A percentile compares a stretch with the other conserved stretches of the same genome.
These are phyloP conservation scores for Eulithis prunata DNA, from an alignment of 2,888 invertebrate species.

Conservation along the genomic window DNA sequence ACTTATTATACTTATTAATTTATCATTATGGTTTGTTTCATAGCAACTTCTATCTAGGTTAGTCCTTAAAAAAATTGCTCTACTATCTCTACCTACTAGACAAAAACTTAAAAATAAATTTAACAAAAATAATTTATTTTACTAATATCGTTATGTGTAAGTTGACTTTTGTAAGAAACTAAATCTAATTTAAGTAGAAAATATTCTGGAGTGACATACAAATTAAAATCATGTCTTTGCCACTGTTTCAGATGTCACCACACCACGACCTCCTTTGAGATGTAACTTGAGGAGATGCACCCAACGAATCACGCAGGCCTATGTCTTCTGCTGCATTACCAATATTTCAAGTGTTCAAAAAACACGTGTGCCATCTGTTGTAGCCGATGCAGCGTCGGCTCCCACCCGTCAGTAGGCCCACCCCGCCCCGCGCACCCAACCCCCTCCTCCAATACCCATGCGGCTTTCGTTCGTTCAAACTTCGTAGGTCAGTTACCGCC, in stretches of 20 bases:
- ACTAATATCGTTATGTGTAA: no score
- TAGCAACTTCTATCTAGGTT: no score
- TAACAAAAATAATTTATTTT: no score
- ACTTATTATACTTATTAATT: no score
- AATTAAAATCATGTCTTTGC: slow-evolving; percentile 37
- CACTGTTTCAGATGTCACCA: slow-evolving; percentile 59
- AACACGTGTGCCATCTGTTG: slow-evolving; percentile 84
- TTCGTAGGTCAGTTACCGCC: slow-evolving; percentile 86
- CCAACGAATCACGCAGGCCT: slow-evolving; percentile 77
- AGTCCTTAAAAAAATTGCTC: no score
- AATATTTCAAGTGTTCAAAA: slow-evolving; percentile 80
- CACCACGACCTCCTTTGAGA: slow-evolving; percentile 76
- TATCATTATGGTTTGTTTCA: no score
- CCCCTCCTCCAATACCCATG: slow-evolving; percentile 73
- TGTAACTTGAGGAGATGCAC: slow-evolving; percentile 74
- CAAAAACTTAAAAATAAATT: no score
- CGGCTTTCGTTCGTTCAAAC: slow-evolving; percentile 84
- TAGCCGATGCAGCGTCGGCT: slow-evolving; percentile 78
- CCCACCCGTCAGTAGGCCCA: slow-evolving; percentile 71
- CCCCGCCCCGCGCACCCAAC: slow-evolving; percentile 60
- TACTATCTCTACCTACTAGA: no score
- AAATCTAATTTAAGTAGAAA: no score
- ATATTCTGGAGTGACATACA: no score
- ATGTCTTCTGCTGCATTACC: slow-evolving; percentile 77
- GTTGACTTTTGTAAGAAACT: no score